Evolutionary conservation across 2,888 invertebrate genomes (phyloP).

Genomic region (Dolichomitus sp.): DNA sequence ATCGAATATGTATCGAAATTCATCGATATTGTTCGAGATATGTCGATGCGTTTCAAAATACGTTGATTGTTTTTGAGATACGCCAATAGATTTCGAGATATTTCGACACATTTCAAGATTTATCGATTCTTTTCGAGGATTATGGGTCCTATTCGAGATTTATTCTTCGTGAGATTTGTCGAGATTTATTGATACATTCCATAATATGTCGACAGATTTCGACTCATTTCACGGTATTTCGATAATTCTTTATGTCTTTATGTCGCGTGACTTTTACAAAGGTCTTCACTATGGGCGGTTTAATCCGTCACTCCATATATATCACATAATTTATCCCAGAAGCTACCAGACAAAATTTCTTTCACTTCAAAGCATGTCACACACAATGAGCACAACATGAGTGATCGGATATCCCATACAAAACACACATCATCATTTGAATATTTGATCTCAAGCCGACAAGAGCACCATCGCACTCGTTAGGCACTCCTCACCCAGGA

Average conservation of each 20-base stretch:
- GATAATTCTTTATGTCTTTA: not conserved
- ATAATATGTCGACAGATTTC: not conserved
- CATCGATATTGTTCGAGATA: not conserved
- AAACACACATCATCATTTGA: conserved; percentile 3
- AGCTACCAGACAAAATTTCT: not conserved
- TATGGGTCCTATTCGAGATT: too few species aligned
- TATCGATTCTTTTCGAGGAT: not conserved
- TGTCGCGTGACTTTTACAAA: not conserved
- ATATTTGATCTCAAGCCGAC: not conserved
- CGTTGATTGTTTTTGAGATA: not conserved
- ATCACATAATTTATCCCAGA: not conserved
- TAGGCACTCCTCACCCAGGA: not conserved
- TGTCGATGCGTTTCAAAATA: not conserved
- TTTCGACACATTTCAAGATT: not conserved
- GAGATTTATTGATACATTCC: not conserved
- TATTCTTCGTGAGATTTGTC: too few species aligned
- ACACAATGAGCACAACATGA: not conserved
- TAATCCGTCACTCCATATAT: not conserved
- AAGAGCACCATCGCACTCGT: not conserved
- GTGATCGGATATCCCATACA: not conserved
- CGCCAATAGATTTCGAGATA: not conserved
- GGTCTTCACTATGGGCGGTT: not conserved
- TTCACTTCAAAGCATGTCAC: not conserved
- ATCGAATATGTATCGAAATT: not conserved
- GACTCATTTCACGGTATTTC: not conserved